These are phyloP conservation scores for Philaethria dido DNA, from an alignment of 2,888 invertebrate genomes.

Conservation along the genomic window DNA sequence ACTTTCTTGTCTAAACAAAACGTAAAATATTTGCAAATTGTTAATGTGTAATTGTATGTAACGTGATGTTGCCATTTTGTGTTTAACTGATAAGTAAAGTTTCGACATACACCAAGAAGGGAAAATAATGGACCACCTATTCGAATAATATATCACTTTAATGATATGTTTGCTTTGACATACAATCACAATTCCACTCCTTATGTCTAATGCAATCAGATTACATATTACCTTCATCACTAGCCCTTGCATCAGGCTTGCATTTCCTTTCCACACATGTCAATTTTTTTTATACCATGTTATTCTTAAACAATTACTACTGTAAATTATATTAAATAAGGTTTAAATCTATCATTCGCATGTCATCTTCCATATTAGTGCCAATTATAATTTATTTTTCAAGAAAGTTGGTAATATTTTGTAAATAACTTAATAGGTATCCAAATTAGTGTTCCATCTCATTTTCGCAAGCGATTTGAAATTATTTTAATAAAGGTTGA, in stretches of 20 bases:
- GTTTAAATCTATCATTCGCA: conserved; percentile 32
- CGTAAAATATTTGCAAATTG: no score
- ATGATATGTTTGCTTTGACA: conserved; percentile 70
- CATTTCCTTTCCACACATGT: neutral
- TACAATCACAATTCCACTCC: conserved; percentile 60
- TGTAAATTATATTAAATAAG: conserved; percentile 5
- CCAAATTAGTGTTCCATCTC: no score
- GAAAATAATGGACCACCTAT: conserved; percentile 51
- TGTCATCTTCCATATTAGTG: neutral
- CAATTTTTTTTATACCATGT: neutral
- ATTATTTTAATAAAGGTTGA: neutral
- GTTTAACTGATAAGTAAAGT: conserved; percentile 8
- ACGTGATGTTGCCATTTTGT: conserved; percentile 6
- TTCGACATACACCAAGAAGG: conserved; percentile 15
- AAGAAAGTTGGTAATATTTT: conserved; percentile 7
- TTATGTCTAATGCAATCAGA: conserved; percentile 37
- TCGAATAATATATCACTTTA: conserved; percentile 59
- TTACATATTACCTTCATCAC: conserved; percentile 20
- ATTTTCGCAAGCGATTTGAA: no score
- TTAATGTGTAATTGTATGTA: conserved; percentile 37
- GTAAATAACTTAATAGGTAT: neutral
- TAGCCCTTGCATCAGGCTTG: neutral
- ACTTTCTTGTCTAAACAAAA: no score
- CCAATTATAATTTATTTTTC: neutral
- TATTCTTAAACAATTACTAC: conserved; percentile 15